Conservation (phyloP, 2,888 invertebrate species). For the Xylota segnis region DNA sequence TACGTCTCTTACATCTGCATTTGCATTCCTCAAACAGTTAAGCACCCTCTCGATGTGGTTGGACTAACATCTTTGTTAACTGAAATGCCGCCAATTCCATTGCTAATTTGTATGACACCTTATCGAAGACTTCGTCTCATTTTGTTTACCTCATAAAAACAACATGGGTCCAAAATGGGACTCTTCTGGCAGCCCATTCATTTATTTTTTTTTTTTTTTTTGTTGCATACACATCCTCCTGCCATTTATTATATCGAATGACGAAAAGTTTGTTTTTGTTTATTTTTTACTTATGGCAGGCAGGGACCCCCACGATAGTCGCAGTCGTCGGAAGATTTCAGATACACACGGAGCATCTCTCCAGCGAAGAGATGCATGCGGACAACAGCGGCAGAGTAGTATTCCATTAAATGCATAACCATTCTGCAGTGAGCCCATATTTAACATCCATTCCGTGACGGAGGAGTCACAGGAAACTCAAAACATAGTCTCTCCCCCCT, state of each 20-base stretch:
- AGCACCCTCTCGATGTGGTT: conserved; percentile 10
- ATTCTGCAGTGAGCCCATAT: conserved; percentile 59
- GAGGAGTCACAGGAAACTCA: conserved; percentile 59
- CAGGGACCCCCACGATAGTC: conserved; percentile 57
- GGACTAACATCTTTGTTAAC: conserved; percentile 18
- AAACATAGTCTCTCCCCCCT: conserved; percentile 20
- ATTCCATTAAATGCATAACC: conserved; percentile 38
- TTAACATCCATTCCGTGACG: conserved; percentile 61
- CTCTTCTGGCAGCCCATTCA: conserved; percentile 38
- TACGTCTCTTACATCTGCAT: background rate
- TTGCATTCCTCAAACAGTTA: conserved; percentile 17
- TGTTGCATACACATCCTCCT: conserved; percentile 1
- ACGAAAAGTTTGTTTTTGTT: conserved; percentile 31
- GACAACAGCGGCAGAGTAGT: background rate
- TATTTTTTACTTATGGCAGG: conserved; percentile 21
- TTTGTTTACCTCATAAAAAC: conserved; percentile 37
- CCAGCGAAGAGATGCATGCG: conserved; percentile 59
- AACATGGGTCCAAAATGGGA: conserved; percentile 45
- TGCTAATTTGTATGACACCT: conserved; percentile 42
- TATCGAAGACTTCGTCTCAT: conserved; percentile 13
- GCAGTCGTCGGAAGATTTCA: conserved; percentile 18
- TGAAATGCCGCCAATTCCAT: conserved; percentile 24
- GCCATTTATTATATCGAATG: conserved; percentile 2
- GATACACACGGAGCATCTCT: conserved; percentile 12
- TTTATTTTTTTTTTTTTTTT: background rate